phyloP scores from a whole-genome alignment of 2,888 invertebrate genomes.

The Dichetophora obliterata region DNA sequence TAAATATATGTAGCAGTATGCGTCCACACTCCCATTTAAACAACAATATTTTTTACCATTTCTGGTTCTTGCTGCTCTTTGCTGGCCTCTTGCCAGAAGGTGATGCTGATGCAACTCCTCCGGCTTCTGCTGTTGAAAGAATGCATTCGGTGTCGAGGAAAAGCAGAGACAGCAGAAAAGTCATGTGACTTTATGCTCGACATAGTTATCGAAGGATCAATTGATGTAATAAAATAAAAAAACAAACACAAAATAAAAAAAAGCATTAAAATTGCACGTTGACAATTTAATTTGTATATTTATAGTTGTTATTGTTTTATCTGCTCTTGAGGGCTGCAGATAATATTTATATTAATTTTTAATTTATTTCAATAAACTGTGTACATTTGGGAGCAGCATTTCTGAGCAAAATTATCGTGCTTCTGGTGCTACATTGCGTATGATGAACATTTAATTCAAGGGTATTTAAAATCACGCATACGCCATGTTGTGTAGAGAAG shows the following conservation, averaged over 20 bases:
- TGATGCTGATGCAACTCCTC: conserved; percentile 18
- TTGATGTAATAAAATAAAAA: conserved; percentile 39
- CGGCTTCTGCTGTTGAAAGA: conserved; percentile 37
- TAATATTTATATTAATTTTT: background rate
- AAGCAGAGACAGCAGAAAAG: background rate
- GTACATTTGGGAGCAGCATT: background rate
- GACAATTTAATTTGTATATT: conserved; percentile 43
- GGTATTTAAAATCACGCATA: too few relatives aligned
- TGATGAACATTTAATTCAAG: too few relatives aligned
- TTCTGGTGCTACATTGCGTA: background rate
- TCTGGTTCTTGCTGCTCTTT: conserved; percentile 50
- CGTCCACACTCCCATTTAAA: conserved; percentile 42
- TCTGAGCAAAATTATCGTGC: background rate
- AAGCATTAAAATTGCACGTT: conserved; percentile 33
- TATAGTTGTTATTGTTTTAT: conserved; percentile 20
- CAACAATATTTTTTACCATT: conserved; percentile 37
- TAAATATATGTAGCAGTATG: background rate
- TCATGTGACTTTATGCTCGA: conserved; percentile 12
- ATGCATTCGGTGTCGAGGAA: conserved; percentile 20
- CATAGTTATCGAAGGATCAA: conserved; percentile 9
- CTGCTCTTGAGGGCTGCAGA: conserved; percentile 11
- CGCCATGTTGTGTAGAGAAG: too few relatives aligned
- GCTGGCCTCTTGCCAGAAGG: conserved; percentile 48
- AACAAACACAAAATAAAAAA: conserved; percentile 35
- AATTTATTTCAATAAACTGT: background rate